phyloP scores from a whole-genome alignment of 2,797 vertebrate genomes.

The Euphonia xanthogaster region DNA sequence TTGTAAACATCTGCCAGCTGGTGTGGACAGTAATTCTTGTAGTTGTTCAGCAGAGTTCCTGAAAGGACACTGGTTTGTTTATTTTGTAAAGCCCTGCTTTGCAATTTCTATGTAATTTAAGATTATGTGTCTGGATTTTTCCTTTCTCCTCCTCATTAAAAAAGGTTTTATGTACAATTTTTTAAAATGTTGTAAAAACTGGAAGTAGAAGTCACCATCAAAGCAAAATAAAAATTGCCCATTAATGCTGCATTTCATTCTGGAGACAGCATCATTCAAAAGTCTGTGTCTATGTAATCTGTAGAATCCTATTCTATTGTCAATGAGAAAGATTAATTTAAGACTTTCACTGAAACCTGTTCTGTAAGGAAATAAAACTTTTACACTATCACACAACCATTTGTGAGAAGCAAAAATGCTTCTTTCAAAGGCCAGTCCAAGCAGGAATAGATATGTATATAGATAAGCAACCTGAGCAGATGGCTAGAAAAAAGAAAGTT shows the following conservation, averaged over 20 bases:
- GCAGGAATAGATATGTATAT: neutral
- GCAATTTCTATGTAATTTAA: neutral
- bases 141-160: neutral
- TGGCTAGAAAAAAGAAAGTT: slow-evolving; percentile 28
- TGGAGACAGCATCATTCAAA: neutral
- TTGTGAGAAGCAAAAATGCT: neutral
- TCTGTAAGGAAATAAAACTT: neutral
- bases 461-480: slow-evolving; percentile 52
- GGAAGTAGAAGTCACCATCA: neutral
- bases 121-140: neutral
- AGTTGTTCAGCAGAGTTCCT: neutral
- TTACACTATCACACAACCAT: neutral
- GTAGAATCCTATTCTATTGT: neutral
- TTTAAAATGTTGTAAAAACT: neutral
- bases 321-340: neutral
- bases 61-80: neutral
- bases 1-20: neutral
- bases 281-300: neutral
- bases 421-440: slow-evolving; percentile 25
- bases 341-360: neutral
- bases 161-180: neutral
- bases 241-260: neutral
- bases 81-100: neutral
- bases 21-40: neutral
- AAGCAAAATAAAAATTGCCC: neutral